A percentile compares a stretch with the other conserved stretches of the same genome.
Conservation (phyloP, 2,797 vertebrate genomes). For the Mormyrus proboscirostris region DNA sequence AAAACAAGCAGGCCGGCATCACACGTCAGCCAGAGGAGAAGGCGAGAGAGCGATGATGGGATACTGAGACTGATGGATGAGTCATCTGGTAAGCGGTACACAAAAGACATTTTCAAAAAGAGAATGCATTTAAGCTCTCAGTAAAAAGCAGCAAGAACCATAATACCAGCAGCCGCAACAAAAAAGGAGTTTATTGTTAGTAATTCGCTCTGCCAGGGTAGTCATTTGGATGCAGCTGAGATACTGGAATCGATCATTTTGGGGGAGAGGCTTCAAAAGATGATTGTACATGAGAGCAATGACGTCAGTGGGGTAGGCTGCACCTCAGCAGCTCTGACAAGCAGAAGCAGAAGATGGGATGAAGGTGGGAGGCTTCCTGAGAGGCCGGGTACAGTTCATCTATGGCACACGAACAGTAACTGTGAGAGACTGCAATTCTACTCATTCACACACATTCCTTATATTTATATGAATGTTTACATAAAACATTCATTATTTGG, state of each 20-base stretch:
- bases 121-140: neutral
- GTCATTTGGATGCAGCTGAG: neutral
- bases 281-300: neutral
- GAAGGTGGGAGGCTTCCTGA: neutral
- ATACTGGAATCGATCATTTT: slow-evolving; percentile 4
- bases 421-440: neutral
- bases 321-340: neutral
- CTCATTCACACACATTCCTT: neutral
- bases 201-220: neutral
- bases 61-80: neutral
- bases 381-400: neutral
- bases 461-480: neutral
- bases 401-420: neutral
- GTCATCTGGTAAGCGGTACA: neutral
- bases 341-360: neutral
- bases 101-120: neutral
- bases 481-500: neutral
- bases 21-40: neutral
- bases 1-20: neutral
- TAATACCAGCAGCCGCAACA: neutral
- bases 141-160: neutral
- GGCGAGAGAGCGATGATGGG: neutral
- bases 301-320: neutral
- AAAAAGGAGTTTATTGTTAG: neutral
- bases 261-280: neutral